Base-by-base conservation (phyloP, 2,113 vertebrate genomes). In the Acrocephalus kingi region DNA sequence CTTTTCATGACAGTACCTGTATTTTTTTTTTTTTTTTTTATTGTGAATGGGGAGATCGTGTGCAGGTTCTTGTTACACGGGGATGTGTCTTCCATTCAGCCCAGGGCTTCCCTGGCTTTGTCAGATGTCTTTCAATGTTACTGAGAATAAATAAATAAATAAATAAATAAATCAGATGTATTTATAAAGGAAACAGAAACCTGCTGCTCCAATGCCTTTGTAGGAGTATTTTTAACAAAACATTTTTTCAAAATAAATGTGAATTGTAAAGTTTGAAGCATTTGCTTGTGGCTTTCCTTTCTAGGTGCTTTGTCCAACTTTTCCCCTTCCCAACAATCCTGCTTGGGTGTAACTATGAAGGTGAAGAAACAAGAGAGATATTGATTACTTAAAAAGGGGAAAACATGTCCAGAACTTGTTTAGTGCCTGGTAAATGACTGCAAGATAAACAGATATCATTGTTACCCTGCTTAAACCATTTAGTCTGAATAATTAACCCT, bases 161-260 rank as follows among this genome's bases (percentile, higher is more conserved):
- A 93, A 94, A 87, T 23, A 94, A 97, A 96, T 33, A 95, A 94
- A 97, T 94, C 97, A 97, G 97, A 96, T 96, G 89, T 96, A 97
- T 97, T 96, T 95, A 91, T 93, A 92, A 94, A 96, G 95, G 91
- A 89, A 92, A 94, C 95, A 92, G 89, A 97, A 96, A 94, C 96
- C 93, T 87, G 68, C 95, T 97, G 95, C 97, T 97, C 97, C 96
- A 89, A 97, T 97, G 97, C 97, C 96, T 98, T 98, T 98, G 97
- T 98, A 98, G 98, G 97, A 98, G 96, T 97, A 97, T 98, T 98
- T 98, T 98, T 98, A 98, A 97, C 97, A 96, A 88, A 97, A 95
- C 92, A 89, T 92, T 94, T 97, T 97, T 96, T 96, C 97, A 97
- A 97, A 98, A 98, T 98, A 98, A 98, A 98, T 98, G 98, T 98